Conservation (phyloP, 2,113 vertebrate genomes). For the Ophiodon elongatus region DNA sequence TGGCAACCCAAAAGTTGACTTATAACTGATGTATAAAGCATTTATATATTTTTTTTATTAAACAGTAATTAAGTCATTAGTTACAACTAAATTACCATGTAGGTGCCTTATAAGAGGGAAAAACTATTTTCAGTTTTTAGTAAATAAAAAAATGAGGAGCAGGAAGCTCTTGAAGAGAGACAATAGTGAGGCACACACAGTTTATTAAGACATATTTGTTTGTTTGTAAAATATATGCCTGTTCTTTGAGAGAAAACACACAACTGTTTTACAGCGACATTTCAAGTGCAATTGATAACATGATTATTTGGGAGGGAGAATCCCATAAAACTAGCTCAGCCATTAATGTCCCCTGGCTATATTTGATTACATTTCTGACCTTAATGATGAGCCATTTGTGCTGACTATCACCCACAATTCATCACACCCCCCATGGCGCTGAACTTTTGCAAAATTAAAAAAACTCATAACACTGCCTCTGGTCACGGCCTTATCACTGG, state of each 20-base stretch:
- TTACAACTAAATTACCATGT: background rate
- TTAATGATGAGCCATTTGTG: conserved; percentile 31
- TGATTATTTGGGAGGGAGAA: background rate
- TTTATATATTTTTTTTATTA: background rate
- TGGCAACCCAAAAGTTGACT: background rate
- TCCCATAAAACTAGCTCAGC: background rate
- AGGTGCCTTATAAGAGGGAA: background rate
- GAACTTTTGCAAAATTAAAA: background rate
- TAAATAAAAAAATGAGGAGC: background rate
- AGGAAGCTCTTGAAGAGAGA: background rate
- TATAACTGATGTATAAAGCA: background rate
- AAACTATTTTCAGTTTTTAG: background rate
- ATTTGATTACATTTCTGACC: conserved; percentile 24
- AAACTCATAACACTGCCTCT: background rate
- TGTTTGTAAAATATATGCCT: background rate
- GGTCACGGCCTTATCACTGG: background rate
- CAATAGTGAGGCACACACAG: background rate
- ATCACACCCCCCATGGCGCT: background rate
- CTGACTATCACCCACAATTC: background rate
- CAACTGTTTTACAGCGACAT: background rate
- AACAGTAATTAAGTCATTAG: background rate
- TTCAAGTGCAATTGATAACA: background rate
- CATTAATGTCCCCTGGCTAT: background rate
- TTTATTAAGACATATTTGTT: background rate
- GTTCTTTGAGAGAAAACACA: background rate